These are phyloP conservation scores for Nemoura dubitans DNA, from an alignment of 2,888 invertebrate species.

Conservation along the genomic window DNA sequence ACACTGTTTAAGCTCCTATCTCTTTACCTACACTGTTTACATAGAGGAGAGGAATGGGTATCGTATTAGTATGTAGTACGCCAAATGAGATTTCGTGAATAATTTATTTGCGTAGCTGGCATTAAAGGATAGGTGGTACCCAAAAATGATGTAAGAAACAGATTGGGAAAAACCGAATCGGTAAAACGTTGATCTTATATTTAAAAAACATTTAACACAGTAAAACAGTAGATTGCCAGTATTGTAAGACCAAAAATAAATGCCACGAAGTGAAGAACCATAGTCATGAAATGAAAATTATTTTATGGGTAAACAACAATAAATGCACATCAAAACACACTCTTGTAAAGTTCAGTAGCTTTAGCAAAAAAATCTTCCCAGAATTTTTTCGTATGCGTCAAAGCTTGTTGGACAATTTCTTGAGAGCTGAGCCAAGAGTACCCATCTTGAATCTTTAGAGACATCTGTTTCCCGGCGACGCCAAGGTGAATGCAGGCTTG, in stretches of 20 bases:
- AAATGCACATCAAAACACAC: slow-evolving; percentile 3
- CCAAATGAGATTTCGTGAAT: too few species aligned
- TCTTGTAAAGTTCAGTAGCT: slow-evolving; percentile 33
- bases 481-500: background rate
- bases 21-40: too few species aligned
- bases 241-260: background rate
- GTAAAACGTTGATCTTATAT: background rate
- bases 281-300: background rate
- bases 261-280: background rate
- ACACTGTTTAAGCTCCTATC: too few species aligned
- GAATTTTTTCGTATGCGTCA: slow-evolving; percentile 8
- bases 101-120: too few species aligned
- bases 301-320: background rate
- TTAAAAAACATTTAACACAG: background rate
- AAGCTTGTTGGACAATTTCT: background rate
- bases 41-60: too few species aligned
- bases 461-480: slow-evolving; percentile 32
- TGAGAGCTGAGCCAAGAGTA: slow-evolving; percentile 35
- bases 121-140: too few species aligned
- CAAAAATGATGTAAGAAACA: background rate
- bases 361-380: background rate
- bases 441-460: slow-evolving; percentile 39
- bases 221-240: background rate
- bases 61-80: too few species aligned
- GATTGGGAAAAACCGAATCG: background rate